A percentile compares a stretch with the other conserved stretches of the same genome.
Conservation (phyloP, 2,113 vertebrate genomes). For the Butorides virescens region DNA sequence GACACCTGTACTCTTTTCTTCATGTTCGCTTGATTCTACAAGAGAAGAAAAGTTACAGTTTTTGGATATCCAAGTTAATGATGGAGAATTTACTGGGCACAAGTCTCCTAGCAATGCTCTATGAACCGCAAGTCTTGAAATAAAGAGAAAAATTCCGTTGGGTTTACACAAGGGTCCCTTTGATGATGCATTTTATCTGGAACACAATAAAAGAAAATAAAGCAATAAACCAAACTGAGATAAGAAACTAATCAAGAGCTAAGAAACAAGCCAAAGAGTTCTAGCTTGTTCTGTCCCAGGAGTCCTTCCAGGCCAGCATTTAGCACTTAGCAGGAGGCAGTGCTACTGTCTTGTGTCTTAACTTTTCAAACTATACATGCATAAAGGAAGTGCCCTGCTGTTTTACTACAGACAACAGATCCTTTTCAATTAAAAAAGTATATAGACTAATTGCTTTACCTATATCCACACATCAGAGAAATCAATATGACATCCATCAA, state of each 20-base stretch:
- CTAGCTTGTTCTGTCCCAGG: background rate
- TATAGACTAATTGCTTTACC: background rate
- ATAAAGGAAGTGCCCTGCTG: background rate
- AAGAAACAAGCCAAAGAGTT: background rate
- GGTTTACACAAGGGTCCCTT: background rate
- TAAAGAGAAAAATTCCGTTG: background rate
- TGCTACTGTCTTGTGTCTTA: background rate
- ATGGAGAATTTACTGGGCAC: background rate
- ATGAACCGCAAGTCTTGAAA: background rate
- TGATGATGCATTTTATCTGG: background rate
- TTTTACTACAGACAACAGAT: background rate
- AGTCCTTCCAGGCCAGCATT: background rate
- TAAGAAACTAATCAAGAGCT: slow-evolving; percentile 15
- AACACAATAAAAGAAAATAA: slow-evolving; percentile 13
- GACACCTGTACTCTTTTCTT: slow-evolving; percentile 89
- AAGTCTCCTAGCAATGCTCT: background rate
- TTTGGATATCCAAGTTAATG: background rate
- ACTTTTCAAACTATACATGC: background rate
- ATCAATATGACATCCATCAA: background rate
- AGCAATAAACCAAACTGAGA: background rate
- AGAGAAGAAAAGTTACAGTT: slow-evolving; percentile 14
- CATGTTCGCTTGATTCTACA: slow-evolving; percentile 95
- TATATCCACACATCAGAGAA: background rate
- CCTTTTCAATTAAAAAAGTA: background rate
- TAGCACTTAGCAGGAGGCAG: background rate